Evolutionary conservation across 2,888 invertebrate genomes (phyloP).

Genomic region (Cataglyphis cursor): DNA sequence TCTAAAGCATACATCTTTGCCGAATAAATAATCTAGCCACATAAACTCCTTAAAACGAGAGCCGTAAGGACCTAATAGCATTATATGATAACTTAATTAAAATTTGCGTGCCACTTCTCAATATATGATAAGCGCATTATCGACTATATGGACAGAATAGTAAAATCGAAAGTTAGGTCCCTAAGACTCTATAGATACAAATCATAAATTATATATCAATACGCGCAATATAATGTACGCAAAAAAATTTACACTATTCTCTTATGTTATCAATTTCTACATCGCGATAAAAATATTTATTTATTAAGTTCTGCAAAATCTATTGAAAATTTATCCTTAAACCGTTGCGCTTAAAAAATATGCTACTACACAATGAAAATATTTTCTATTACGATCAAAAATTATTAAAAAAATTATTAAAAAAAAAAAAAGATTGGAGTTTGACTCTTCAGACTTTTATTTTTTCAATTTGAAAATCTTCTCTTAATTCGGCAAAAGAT

Average conservation of each 20-base stretch:
- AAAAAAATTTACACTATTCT: slow-evolving; percentile 64
- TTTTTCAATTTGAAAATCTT: background rate
- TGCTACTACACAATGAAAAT: background rate
- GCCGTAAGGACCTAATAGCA: slow-evolving; percentile 76
- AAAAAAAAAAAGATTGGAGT: background rate
- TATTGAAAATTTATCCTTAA: slow-evolving; percentile 4
- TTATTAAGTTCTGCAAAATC: slow-evolving; percentile 25
- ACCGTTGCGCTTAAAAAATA: slow-evolving; percentile 12
- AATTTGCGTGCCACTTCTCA: slow-evolving; percentile 24
- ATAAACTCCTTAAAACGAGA: slow-evolving; percentile 74
- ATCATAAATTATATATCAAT: slow-evolving; percentile 60
- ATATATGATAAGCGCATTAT: slow-evolving; percentile 25
- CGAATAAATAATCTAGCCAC: slow-evolving; percentile 76
- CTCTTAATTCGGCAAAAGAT: slow-evolving; percentile 51
- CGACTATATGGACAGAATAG: slow-evolving; percentile 37
- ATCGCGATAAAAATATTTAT: slow-evolving; percentile 25
- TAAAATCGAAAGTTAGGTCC: slow-evolving; percentile 70
- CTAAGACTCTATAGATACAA: slow-evolving; percentile 73
- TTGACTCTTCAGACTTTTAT: slow-evolving; percentile 8
- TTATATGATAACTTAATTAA: slow-evolving; percentile 37
- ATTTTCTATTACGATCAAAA: background rate
- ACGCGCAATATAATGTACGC: slow-evolving; percentile 52
- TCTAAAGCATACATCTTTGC: slow-evolving; percentile 81
- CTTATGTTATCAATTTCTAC: slow-evolving; percentile 55
- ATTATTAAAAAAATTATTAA: background rate